A percentile compares a stretch with the other conserved stretches of the same genome.
These are phyloP conservation scores for Stegodyphus dumicola DNA, from an alignment of 1,140 invertebrate genomes.

Conservation along the genomic window DNA sequence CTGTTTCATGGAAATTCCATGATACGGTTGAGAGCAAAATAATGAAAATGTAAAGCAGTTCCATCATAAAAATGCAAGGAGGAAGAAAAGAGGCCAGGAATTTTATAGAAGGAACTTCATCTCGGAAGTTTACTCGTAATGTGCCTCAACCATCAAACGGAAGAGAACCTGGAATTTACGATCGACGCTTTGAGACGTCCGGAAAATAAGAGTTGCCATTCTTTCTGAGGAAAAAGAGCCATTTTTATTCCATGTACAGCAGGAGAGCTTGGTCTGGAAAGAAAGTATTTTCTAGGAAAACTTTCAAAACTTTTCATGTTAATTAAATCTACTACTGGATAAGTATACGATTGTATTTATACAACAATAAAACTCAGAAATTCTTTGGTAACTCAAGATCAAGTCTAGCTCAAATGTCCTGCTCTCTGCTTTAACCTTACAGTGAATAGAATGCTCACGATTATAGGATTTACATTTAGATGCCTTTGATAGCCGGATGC, in stretches of 20 bases:
- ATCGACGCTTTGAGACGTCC: background rate
- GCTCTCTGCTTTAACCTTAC: no score
- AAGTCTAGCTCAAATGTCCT: background rate
- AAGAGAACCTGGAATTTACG: conserved; percentile 16
- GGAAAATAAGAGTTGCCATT: conserved; percentile 7
- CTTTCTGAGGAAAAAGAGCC: background rate
- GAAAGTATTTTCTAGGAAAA: no score
- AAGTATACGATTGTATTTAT: no score
- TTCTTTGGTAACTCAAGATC: no score
- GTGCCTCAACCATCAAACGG: conserved; percentile 3
- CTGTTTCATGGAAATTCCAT: background rate
- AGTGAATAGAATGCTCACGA: no score
- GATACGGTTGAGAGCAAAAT: background rate
- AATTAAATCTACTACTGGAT: no score
- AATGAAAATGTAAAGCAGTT: conserved; percentile 32
- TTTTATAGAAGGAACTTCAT: background rate
- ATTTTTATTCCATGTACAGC: no score
- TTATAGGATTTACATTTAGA: no score
- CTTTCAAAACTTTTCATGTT: no score
- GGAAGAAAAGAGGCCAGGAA: background rate
- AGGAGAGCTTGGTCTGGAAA: no score
- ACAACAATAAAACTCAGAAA: no score
- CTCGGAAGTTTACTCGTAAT: conserved; percentile 20
- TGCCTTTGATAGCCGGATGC: no score
- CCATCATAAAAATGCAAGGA: conserved; percentile 3